phyloP scores from a whole-genome alignment of 30 jellyfish, hydroid and myxozoan genomes.

The Calvadosia cruxmelitensis region DNA sequence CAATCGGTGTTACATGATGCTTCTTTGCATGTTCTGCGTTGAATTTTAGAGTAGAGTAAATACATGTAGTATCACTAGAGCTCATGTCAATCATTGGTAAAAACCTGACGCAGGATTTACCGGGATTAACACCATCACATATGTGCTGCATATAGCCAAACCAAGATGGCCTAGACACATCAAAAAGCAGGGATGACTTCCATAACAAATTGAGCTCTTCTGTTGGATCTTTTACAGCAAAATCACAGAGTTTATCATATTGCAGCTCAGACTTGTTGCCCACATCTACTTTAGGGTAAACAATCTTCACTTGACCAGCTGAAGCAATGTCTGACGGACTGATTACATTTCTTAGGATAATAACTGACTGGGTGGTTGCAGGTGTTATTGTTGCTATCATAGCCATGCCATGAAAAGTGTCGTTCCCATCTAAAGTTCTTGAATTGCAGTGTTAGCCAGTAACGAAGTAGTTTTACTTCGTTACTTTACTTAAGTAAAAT shows the following conservation, averaged over 20 bases:
- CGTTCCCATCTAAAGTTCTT: too few relatives aligned
- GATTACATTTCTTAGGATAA: too few relatives aligned
- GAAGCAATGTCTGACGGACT: too few relatives aligned
- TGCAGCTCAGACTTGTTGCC: too few relatives aligned
- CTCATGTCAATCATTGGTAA: constrained; percentile 21
- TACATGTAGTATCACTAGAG: constrained; percentile 22
- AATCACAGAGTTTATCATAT: too few relatives aligned
- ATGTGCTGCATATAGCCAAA: constrained; percentile 19
- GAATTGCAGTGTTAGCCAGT: too few relatives aligned
- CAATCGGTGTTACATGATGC: constrained; percentile 26
- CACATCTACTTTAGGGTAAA: too few relatives aligned
- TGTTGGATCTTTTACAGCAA: constrained; percentile 22
- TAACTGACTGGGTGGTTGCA: too few relatives aligned
- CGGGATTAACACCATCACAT: constrained; percentile 28
- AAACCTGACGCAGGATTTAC: constrained; percentile 24
- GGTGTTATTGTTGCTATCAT: constrained; percentile 39
- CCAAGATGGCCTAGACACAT: constrained; percentile 29
- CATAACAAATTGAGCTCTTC: constrained; percentile 17
- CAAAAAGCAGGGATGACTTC: constrained; percentile 18
- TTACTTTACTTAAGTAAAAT: too few relatives aligned
- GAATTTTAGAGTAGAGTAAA: constrained; percentile 21
- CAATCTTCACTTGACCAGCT: too few relatives aligned
- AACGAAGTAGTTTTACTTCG: too few relatives aligned
- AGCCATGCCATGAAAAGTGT: constrained; percentile 40
- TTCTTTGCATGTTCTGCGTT: constrained; percentile 19